Base-by-base conservation (phyloP, 2,797 vertebrate genomes). In the Leptatherina wallacei region DNA sequence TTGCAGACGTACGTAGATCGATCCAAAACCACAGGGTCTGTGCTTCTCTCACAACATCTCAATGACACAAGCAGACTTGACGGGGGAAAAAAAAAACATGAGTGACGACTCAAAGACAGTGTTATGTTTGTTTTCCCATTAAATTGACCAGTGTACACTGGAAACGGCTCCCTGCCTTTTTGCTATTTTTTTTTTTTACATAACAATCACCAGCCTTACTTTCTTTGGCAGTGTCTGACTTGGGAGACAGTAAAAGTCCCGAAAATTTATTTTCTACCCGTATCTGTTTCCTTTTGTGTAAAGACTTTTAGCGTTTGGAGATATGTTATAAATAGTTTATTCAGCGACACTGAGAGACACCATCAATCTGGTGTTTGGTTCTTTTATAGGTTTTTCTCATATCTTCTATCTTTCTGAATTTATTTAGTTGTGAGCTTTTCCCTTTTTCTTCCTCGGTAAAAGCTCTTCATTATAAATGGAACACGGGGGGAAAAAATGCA, bases 301-400 rank as follows among this genome's bases (percentile, higher is more conserved):
- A 70, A 49, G 75, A 82, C 70, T 81, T 77, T 79, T 36, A 69
- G 75, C 58, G 9, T 69, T 58, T 38, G 60, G 80, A 80, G 80
- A 87, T 81, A 59, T 61, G 79, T 65, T 62, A 78, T 87, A 89
- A 87, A 89, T 75, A 77, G 83, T 91, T 91, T 88, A 86, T 85
- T 90, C 78, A 77, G 74, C 82, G 66, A 79, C 88, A 86, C 80
- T 65, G 18, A 61, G 85, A 86, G 81, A 72, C 6, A 3, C 71
- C 78, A 54, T 80, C 66, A 59, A 71, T 27, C 7, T 54, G 47
- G 60, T 59, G 13, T 88, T 86, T 85, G 66, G 29, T 71, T 72
- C 16, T 78, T 75, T 73, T 56, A 42, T 70, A 14, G 18, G 1
- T 69, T 69, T 67, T 75, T 57, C 61, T 73, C 57, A 66, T 33